Percentiles rank a stretch among this genome's conserved stretches.
phyloP scores from a whole-genome alignment of 2,797 vertebrate genomes.

The Scarus forsteni region DNA sequence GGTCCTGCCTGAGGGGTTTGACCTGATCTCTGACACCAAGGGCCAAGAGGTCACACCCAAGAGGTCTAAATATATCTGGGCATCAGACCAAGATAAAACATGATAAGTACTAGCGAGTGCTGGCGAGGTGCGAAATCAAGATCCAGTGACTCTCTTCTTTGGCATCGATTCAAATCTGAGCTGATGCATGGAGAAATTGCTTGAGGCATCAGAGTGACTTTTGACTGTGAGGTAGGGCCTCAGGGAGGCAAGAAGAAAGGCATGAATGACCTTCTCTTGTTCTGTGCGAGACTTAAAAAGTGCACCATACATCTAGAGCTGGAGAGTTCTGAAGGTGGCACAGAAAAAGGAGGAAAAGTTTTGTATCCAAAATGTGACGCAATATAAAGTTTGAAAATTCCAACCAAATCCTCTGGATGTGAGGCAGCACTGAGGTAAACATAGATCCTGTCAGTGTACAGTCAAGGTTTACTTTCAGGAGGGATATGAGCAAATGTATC shows the following conservation, averaged over 20 bases:
- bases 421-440: background rate
- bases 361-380: slow-evolving; percentile 5
- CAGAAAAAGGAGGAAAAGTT: background rate
- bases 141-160: slow-evolving; percentile 36
- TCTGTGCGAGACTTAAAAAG: slow-evolving; percentile 33
- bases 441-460: slow-evolving; percentile 3
- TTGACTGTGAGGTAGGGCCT: slow-evolving; percentile 53
- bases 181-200: slow-evolving; percentile 52
- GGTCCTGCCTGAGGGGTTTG: slow-evolving; percentile 20
- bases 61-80: slow-evolving; percentile 25
- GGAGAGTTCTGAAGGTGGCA: slow-evolving; percentile 4
- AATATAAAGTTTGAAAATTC: no score
- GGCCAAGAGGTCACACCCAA: background rate
- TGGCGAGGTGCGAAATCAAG: slow-evolving; percentile 46
- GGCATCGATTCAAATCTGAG: slow-evolving; percentile 51
- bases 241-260: slow-evolving; percentile 53
- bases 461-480: background rate
- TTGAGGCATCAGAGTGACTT: slow-evolving; percentile 50
- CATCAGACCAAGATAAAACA: slow-evolving; percentile 34
- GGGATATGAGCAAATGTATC: no score
- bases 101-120: slow-evolving; percentile 15
- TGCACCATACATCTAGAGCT: slow-evolving; percentile 11
- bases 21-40: slow-evolving; percentile 29
- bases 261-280: slow-evolving; percentile 46
- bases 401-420: background rate